Percentiles rank a stretch among this genome's conserved stretches.
These are phyloP conservation scores for Epizoanthus illoricatus DNA, from an alignment of 92 coral and sea anemone species.

Conservation along the genomic window DNA sequence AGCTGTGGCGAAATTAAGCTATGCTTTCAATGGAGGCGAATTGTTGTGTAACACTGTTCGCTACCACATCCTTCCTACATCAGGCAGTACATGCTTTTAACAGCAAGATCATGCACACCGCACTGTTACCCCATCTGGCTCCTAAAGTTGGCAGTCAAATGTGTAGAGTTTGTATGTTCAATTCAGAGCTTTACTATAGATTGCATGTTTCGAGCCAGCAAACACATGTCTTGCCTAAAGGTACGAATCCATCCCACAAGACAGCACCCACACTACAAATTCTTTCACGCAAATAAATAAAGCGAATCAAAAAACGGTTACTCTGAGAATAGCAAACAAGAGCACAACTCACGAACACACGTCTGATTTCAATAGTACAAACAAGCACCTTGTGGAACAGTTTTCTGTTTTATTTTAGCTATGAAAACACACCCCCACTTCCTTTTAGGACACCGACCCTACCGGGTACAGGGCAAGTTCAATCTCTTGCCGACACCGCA, in stretches of 20 bases:
- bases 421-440: constrained; percentile 22
- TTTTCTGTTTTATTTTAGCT: constrained; percentile 28
- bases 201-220: constrained; percentile 5
- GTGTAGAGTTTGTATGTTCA: background rate
- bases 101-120: background rate
- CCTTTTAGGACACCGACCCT: constrained; percentile 14
- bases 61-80: background rate
- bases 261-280: constrained; percentile 23
- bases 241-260: background rate
- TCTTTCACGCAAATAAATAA: constrained; percentile 37
- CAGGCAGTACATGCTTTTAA: background rate
- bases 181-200: background rate
- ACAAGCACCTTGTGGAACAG: constrained; percentile 3
- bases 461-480: background rate
- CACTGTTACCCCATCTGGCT: constrained; percentile 16
- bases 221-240: constrained; percentile 32
- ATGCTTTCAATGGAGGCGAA: background rate
- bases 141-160: background rate
- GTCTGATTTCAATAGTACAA: background rate
- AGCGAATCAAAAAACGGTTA: background rate
- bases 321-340: background rate
- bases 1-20: background rate
- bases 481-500: constrained; percentile 20
- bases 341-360: background rate
- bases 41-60: constrained; percentile 1